Percentiles rank a stretch among this genome's conserved stretches.
Evolutionary conservation across 2,113 vertebrate species (phyloP).

Genomic region (Chaenogobius annularis): DNA sequence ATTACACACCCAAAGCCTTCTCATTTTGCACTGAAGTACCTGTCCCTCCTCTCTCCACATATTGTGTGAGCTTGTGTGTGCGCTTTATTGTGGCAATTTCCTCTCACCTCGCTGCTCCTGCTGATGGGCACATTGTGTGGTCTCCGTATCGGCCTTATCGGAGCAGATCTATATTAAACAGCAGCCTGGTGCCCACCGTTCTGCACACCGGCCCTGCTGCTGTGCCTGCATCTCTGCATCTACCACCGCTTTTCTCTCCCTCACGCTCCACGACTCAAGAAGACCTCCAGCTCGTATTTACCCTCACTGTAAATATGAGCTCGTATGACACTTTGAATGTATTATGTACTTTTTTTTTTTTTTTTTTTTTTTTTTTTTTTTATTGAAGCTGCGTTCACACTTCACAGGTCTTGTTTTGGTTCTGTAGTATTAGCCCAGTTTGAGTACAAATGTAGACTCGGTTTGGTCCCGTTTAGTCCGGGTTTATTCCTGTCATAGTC

Average conservation of each 20-base stretch:
- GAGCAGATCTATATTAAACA: slow-evolving; percentile 80
- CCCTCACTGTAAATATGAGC: too few species aligned
- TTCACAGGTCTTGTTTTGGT: too few species aligned
- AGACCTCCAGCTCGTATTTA: slow-evolving; percentile 1
- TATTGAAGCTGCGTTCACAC: too few species aligned
- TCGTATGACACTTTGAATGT: too few species aligned
- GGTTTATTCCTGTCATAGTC: too few species aligned
- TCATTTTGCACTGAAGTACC: neutral
- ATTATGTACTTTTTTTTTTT: too few species aligned
- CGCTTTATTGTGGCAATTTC: slow-evolving; percentile 73
- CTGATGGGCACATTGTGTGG: slow-evolving; percentile 72
- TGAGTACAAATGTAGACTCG: too few species aligned
- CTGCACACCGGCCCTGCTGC: slow-evolving; percentile 19
- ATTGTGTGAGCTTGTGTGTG: slow-evolving; percentile 13
- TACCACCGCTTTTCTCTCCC: slow-evolving; percentile 30
- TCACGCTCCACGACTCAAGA: slow-evolving; percentile 43
- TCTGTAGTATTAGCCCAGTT: too few species aligned
- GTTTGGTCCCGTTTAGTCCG: too few species aligned
- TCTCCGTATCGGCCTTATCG: slow-evolving; percentile 62
- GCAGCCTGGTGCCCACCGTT: neutral
- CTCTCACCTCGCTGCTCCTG: slow-evolving; percentile 58
- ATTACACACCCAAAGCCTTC: neutral
- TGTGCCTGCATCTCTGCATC: slow-evolving; percentile 57
- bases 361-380: too few species aligned
- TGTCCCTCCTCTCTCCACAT: neutral